Evolutionary conservation across 1,140 invertebrate species (phyloP).

Genomic region (Brachionus plicatilis): DNA sequence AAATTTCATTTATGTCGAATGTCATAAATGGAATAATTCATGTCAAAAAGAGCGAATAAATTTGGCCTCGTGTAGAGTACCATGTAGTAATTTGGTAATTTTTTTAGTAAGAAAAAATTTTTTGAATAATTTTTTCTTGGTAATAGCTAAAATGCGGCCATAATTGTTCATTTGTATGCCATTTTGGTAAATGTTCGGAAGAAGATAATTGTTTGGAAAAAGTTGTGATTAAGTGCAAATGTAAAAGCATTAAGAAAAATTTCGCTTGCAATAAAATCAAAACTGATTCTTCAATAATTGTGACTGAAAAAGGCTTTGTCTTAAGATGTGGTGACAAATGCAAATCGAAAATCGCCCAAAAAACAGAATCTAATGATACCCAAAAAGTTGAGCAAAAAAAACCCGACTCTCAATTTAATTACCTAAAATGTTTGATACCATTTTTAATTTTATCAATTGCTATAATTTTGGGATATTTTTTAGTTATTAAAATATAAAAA

Average conservation of each 20-base stretch:
- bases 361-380: background rate
- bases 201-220: slow-evolving; percentile 70
- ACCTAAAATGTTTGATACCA: background rate
- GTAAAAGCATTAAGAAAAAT: slow-evolving; percentile 71
- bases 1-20: slow-evolving; percentile 67
- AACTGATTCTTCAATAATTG: slow-evolving; percentile 44
- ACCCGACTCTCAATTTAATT: background rate
- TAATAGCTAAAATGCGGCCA: slow-evolving; percentile 62
- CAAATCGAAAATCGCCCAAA: background rate
- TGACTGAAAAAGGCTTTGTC: slow-evolving; percentile 51
- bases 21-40: slow-evolving; percentile 63
- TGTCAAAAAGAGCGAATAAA: slow-evolving; percentile 56
- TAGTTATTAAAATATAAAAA: background rate
- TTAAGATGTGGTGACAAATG: slow-evolving; percentile 7
- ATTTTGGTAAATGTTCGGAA: slow-evolving; percentile 67
- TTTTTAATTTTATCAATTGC: background rate
- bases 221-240: slow-evolving; percentile 70
- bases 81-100: slow-evolving; percentile 64
- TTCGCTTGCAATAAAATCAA: slow-evolving; percentile 61
- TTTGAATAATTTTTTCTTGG: slow-evolving; percentile 5
- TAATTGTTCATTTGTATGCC: slow-evolving; percentile 69
- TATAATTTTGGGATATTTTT: background rate
- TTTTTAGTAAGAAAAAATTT: background rate
- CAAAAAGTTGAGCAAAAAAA: background rate
- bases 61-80: slow-evolving; percentile 70